Conservation (phyloP, 2,888 invertebrate species). For the Nephrotoma appendiculata region DNA sequence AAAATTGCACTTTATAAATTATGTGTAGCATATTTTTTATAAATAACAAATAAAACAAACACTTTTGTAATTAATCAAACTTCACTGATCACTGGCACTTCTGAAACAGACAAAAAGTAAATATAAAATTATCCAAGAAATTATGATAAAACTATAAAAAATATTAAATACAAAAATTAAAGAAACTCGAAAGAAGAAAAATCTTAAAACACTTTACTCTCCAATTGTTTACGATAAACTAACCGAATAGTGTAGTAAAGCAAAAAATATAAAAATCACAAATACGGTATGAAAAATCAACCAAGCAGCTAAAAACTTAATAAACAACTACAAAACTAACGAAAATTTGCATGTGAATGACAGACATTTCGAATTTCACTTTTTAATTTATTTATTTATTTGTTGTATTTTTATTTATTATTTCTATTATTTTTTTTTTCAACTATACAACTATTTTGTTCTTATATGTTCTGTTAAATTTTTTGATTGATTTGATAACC, state of each 20-base stretch:
- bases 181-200: neutral
- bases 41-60: neutral
- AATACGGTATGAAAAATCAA: neutral
- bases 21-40: neutral
- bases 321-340: neutral
- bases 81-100: neutral
- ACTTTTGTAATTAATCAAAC: neutral
- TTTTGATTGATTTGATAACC: neutral
- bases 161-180: neutral
- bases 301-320: neutral
- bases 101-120: neutral
- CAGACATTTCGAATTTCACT: slow-evolving; percentile 3
- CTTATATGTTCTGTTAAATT: neutral
- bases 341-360: slow-evolving; percentile 2
- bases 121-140: too few relatives aligned
- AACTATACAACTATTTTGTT: neutral
- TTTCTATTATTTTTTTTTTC: neutral
- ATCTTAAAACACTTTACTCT: neutral
- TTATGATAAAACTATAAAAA: neutral
- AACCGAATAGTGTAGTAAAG: neutral
- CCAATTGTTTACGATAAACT: neutral
- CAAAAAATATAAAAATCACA: neutral
- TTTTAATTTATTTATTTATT: neutral
- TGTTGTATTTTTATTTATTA: neutral
- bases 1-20: neutral